Evolutionary conservation across 2,113 vertebrate genomes (phyloP), one percentile per base, ranked within the genome.

Genomic region (Oryzias curvinotus): DNA sequence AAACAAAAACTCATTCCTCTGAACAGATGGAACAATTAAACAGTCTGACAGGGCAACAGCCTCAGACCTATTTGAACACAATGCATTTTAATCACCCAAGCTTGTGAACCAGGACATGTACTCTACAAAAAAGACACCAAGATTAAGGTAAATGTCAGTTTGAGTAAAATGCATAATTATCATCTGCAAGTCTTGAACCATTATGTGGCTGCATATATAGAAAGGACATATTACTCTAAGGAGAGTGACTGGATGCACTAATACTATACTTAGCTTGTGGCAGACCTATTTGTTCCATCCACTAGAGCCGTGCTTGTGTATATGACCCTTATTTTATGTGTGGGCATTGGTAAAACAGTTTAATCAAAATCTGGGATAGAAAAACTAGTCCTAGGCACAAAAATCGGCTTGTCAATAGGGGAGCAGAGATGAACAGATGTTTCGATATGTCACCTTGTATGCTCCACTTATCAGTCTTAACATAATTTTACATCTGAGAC

Each of bases 311-410:
- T 63, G 61, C 71, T 62, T 80, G 81, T 71, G 64, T 71, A 43
- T 52, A 36, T 82, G 84, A 82, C 83, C 77, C 65, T 41, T 47
- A 52, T 71, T 69, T 58, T 65, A 77, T 75, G 73, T 72, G 77
- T 71, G 63, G 73, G 69, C 62, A 75, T 74, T 76, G 57, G 63
- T 71, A 44, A 76, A 66, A 66, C 62, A 50, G 65, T 71, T 59
- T 50, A 23, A 23, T 3, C 57, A 64, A 66, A 69, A 62, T 72
- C 57, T 63, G 12, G 41, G 62, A 68, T 72, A 71, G 57, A 78
- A n/a, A 48, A 75, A 75, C 52, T 65, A 70, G 60, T 71, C 65
- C 45, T 66, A 81, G 86, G 78, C 84, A 82, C 30, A 52, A 48
- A 48, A 72, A 52, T 16, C 25, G 56, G 53, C 30, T 42, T 56